Percentiles rank a stretch among this genome's conserved stretches.
Evolutionary conservation across 1,140 invertebrate genomes (phyloP).

Genomic region (Drosophila carrolli): DNA sequence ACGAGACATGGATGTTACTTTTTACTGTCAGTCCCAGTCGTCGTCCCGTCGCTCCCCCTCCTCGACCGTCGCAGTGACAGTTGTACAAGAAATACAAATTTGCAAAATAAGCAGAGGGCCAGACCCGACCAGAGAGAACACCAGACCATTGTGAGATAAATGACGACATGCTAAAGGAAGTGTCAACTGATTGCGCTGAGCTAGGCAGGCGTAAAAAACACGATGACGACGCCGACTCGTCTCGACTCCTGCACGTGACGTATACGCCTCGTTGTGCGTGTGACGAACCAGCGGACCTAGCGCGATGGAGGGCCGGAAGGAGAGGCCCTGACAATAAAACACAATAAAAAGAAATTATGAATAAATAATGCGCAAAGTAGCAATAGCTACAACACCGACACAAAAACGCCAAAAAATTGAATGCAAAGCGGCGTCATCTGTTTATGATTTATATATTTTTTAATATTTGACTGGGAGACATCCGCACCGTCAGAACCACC

Average conservation of each 20-base stretch:
- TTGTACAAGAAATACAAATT: constrained; percentile 83
- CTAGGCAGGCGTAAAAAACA: constrained; percentile 80
- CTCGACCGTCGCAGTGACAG: constrained; percentile 58
- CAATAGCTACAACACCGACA: constrained; percentile 41
- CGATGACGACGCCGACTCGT: constrained; percentile 11
- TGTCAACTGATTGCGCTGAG: constrained; percentile 82
- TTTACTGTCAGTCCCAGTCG: constrained; percentile 49
- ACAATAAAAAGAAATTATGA: constrained; percentile 82
- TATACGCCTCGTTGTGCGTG: constrained; percentile 79
- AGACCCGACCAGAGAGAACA: constrained; percentile 6
- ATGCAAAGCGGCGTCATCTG: constrained; percentile 66
- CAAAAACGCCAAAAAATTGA: constrained; percentile 44
- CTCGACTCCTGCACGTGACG: constrained; percentile 71
- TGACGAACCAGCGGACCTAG: constrained; percentile 26
- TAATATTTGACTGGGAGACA: constrained; percentile 63
- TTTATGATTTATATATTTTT: constrained; percentile 79
- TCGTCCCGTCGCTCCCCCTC: constrained; percentile 15
- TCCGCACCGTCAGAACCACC: constrained; percentile 5
- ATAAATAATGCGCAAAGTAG: constrained; percentile 80
- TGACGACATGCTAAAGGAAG: constrained; percentile 81
- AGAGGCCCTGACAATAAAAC: constrained; percentile 65
- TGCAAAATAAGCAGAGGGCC: constrained; percentile 77
- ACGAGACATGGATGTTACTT: constrained; percentile 68
- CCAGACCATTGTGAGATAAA: constrained; percentile 67
- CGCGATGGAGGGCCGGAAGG: background rate